Evolutionary conservation across 2,797 vertebrate genomes (phyloP).

Genomic region (Emydoidea blandingii): DNA sequence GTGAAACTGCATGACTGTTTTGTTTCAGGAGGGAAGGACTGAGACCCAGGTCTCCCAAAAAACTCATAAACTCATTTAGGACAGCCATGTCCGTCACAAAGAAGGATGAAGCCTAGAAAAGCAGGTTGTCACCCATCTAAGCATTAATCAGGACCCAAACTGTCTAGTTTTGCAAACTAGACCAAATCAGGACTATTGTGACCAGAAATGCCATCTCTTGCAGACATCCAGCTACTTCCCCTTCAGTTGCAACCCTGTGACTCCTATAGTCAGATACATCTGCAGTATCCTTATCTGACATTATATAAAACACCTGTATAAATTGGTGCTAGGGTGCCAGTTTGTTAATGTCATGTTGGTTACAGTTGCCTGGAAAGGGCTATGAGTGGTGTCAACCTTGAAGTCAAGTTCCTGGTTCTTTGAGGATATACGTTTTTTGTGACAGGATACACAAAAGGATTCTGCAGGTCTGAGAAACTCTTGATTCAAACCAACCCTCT

Average conservation of each 20-base stretch:
- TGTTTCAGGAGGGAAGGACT: neutral
- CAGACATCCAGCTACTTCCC: neutral
- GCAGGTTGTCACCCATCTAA: neutral
- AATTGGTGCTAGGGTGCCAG: neutral
- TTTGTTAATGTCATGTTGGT: neutral
- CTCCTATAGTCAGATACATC: neutral
- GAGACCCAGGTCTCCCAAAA: neutral
- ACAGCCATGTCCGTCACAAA: neutral
- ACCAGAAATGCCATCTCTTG: neutral
- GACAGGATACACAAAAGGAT: neutral
- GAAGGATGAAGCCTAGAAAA: neutral
- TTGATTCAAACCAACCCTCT: neutral
- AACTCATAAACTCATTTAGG: rapidly evolving
- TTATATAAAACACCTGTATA: neutral
- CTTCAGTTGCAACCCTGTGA: neutral
- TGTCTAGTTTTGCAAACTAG: neutral
- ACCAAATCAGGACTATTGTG: neutral
- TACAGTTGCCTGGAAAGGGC: neutral
- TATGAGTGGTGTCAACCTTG: neutral
- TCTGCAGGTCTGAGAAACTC: neutral
- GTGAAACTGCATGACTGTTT: neutral
- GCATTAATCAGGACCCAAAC: neutral
- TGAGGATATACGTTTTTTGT: rapidly evolving
- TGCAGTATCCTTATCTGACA: rapidly evolving
- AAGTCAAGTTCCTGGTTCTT: neutral